Percentiles rank a stretch among this genome's conserved stretches.
Evolutionary conservation across 2,113 vertebrate species (phyloP).

Genomic region (Diphyllodes magnificus): DNA sequence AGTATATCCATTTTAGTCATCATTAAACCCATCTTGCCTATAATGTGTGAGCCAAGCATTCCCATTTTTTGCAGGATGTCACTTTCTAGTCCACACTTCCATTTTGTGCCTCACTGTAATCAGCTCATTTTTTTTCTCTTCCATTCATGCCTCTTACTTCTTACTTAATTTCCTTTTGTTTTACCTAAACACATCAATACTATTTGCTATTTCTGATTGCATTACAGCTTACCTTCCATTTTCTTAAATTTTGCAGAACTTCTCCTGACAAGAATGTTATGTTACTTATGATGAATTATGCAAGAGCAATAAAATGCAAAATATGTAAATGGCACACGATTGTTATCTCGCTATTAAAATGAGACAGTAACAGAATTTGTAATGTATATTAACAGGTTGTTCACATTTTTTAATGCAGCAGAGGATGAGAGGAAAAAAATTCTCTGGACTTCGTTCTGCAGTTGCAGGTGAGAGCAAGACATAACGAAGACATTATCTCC

Average conservation of each 20-base stretch:
- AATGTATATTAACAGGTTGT: slow-evolving; percentile 36
- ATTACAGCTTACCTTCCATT: not conserved
- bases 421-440: not conserved
- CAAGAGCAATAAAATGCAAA: slow-evolving; percentile 54
- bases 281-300: slow-evolving; percentile 49
- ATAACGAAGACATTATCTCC: not conserved
- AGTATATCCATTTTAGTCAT: not conserved
- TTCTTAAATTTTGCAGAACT: slow-evolving; percentile 33
- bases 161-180: not conserved
- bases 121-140: not conserved
- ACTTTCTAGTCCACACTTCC: not conserved
- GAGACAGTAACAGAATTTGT: slow-evolving; percentile 25
- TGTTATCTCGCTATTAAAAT: slow-evolving; percentile 35
- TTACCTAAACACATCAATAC: not conserved
- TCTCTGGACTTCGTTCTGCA: not conserved
- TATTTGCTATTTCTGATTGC: not conserved
- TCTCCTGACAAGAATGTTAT: slow-evolving; percentile 21
- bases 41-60: not conserved
- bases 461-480: not conserved
- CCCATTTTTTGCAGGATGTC: not conserved
- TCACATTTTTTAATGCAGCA: not conserved
- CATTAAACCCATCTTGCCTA: not conserved
- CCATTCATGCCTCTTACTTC: not conserved
- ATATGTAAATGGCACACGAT: slow-evolving; percentile 24
- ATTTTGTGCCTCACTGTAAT: not conserved